A percentile compares a stretch with the other conserved stretches of the same genome.
These are phyloP conservation scores for Leptinotarsa texana DNA, from an alignment of 1,140 invertebrate genomes.

Conservation along the genomic window DNA sequence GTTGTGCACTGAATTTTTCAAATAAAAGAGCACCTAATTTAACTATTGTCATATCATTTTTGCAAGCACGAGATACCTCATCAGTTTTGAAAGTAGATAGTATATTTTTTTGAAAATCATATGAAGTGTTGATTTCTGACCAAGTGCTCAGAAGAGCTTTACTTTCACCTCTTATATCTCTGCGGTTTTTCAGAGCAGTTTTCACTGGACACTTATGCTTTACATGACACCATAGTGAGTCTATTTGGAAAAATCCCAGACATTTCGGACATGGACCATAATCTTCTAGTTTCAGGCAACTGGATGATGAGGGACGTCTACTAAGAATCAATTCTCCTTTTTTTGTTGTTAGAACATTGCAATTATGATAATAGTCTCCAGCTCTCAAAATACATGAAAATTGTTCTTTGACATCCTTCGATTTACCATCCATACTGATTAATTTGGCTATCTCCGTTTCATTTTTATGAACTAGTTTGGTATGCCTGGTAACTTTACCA, in stretches of 20 bases:
- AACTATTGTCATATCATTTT: neutral
- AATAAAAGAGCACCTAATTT: neutral
- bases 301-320: neutral
- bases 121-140: neutral
- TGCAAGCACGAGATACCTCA: neutral
- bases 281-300: neutral
- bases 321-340: neutral
- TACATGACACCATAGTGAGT: neutral
- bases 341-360: neutral
- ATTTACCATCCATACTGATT: neutral
- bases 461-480: neutral
- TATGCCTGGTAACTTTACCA: neutral
- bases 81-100: neutral
- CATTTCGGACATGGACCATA: neutral
- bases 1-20: neutral
- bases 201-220: neutral
- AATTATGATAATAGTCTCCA: neutral
- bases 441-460: neutral
- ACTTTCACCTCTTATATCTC: neutral
- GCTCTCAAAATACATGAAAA: neutral
- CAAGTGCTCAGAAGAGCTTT: neutral
- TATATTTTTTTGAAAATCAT: too few relatives aligned
- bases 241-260: neutral
- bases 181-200: neutral
- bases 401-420: neutral